Evolutionary conservation across 2,888 invertebrate genomes (phyloP), one percentile per base, ranked within the genome.

Genomic region (Standfussiana lucernea): DNA sequence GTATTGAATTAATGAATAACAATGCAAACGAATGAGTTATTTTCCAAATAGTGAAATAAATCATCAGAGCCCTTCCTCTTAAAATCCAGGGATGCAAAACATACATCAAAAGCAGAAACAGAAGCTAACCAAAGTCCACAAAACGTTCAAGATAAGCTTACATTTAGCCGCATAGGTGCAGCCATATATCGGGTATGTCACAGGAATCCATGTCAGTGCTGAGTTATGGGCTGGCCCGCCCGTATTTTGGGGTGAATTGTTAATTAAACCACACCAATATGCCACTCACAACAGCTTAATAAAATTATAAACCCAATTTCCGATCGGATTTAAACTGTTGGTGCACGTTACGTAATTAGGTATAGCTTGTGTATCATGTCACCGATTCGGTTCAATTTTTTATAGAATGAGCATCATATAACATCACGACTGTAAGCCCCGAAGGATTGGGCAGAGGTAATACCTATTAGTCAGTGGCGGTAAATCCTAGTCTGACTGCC

Each of bases 211-310:
- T 89, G 91, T 92, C 93, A 90, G 83, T 72, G 85, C 85, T 92
- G 92, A 94, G 90, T 92, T 92, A 94, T 91, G 84, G 89, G 84
- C 75, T 77, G 59, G 75, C 35, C 83, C 83, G 85, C 80, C 78
- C 89, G 90, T 90, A 89, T 91, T 90, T 91, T 88, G 84, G 88
- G 89, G 84, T 79, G 89, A 90, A 92, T 92, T 92, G 94, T 92
- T 95, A 95, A 95, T 95, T 95, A 94, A 94, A 93, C 92, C 92
- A 35, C 91, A 90, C 91, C 91, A 91, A 92, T 93, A 93, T 89
- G 92, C 91, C 93, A 92, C 90, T 92, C 92, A 91, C 90, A 93
- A 92, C 82, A 89, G 90, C 88, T 90, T 91, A 91, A 92, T 91
- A 91, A 91, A 93, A 93, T 93, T 92, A 93, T 90, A 84, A 86